Conservation (phyloP, 2,113 vertebrate species). For the Nycticorax nycticorax region DNA sequence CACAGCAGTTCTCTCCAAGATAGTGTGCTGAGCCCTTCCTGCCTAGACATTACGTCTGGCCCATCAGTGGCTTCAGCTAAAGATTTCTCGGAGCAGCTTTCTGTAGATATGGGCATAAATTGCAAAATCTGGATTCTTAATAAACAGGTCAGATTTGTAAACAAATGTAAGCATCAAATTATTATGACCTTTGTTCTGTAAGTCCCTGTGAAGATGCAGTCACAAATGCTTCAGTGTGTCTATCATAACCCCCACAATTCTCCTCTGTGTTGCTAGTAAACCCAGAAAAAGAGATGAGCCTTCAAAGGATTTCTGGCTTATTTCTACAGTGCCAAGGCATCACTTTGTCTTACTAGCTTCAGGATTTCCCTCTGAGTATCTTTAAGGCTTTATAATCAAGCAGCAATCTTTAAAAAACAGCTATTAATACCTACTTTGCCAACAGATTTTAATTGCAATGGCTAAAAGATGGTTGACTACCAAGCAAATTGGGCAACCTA, state of each 20-base stretch:
- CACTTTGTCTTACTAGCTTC: neutral
- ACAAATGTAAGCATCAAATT: neutral
- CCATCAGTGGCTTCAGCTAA: neutral
- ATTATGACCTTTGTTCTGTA: neutral
- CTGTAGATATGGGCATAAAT: neutral
- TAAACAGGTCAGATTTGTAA: neutral
- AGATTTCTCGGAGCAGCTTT: neutral
- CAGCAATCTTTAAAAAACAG: neutral
- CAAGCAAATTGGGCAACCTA: neutral
- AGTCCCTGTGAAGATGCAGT: neutral
- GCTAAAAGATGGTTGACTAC: neutral
- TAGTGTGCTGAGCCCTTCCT: neutral
- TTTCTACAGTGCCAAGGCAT: neutral
- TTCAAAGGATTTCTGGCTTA: neutral
- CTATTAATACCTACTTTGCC: neutral
- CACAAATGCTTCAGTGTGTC: neutral
- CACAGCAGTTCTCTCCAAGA: neutral
- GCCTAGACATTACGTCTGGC: neutral
- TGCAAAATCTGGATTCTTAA: neutral
- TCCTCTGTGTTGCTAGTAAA: neutral
- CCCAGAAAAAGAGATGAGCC: neutral
- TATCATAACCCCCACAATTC: neutral
- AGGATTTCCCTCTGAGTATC: neutral
- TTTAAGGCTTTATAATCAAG: neutral
- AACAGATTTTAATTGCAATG: neutral